These are phyloP conservation scores for Nyctereutes procyonoides DNA, from an alignment of 2,113 vertebrate genomes.

Conservation along the genomic window DNA sequence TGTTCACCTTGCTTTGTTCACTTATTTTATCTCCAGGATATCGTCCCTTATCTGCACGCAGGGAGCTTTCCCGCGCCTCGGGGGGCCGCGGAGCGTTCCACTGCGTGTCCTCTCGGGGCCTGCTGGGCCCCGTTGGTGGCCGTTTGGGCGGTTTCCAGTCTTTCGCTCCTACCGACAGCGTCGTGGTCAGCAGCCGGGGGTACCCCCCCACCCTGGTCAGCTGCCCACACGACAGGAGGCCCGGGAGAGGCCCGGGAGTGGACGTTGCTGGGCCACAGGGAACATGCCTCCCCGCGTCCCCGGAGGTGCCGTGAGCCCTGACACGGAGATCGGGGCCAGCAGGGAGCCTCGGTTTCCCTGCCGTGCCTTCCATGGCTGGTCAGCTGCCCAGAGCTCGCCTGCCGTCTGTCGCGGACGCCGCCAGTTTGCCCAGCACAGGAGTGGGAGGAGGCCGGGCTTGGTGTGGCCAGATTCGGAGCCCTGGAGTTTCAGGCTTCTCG, in stretches of 20 bases:
- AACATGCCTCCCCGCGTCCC: not conserved
- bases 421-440: not conserved
- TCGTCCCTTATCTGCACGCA: fast-evolving
- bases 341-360: fast-evolving
- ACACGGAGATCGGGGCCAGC: not conserved
- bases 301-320: not conserved
- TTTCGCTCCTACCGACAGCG: not conserved
- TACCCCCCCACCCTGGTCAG: not conserved
- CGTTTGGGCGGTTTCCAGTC: not conserved
- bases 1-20: not conserved
- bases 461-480: not conserved
- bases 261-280: not conserved
- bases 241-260: not conserved
- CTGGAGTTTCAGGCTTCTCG: not conserved
- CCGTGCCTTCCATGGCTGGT: not conserved
- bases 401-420: not conserved
- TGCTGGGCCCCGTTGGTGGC: not conserved
- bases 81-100: fast-evolving
- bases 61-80: not conserved
- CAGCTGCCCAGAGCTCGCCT: not conserved
- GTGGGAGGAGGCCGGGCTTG: not conserved
- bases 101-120: too few relatives aligned
- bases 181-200: not conserved
- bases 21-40: not conserved
- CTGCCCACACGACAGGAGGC: too few relatives aligned